phyloP scores from a whole-genome alignment of 2,888 invertebrate species.

The Malthinus seriepunctatus region DNA sequence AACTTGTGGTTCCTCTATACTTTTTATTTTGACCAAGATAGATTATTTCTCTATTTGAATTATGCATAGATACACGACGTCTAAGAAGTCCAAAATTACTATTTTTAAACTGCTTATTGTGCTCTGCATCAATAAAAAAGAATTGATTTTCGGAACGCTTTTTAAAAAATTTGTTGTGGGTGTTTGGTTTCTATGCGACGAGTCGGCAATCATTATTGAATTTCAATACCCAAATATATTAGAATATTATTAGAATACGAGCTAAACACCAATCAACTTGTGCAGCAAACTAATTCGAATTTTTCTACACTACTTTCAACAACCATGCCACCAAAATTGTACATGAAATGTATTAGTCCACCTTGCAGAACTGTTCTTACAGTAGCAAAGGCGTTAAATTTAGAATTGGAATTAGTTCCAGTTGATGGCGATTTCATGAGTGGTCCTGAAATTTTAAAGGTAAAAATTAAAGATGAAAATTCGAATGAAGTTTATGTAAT shows the following conservation, averaged over 20 bases:
- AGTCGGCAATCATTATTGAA: neutral
- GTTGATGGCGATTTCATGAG: slow-evolving; percentile 47
- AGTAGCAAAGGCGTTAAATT: slow-evolving; percentile 56
- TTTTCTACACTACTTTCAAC: too few species aligned
- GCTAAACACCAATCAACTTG: too few species aligned
- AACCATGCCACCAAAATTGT: slow-evolving; percentile 36
- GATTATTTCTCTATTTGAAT: too few species aligned
- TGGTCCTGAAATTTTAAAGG: slow-evolving; percentile 18
- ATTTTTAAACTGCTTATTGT: too few species aligned
- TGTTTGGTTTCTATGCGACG: slow-evolving; percentile 13
- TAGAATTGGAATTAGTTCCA: slow-evolving; percentile 55
- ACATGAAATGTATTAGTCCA: slow-evolving; percentile 55
- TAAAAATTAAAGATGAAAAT: neutral
- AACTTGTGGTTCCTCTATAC: too few species aligned
- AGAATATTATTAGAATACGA: too few species aligned
- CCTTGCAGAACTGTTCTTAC: slow-evolving; percentile 60
- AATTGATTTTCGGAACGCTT: neutral
- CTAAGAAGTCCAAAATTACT: too few species aligned
- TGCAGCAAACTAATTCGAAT: too few species aligned
- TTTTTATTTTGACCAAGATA: too few species aligned
- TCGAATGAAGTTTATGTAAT: neutral
- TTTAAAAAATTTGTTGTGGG: neutral
- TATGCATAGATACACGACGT: too few species aligned
- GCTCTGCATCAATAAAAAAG: too few species aligned
- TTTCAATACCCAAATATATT: neutral